Evolutionary conservation across 2,888 invertebrate genomes (phyloP).

Genomic region (Melinaea marsaeus): DNA sequence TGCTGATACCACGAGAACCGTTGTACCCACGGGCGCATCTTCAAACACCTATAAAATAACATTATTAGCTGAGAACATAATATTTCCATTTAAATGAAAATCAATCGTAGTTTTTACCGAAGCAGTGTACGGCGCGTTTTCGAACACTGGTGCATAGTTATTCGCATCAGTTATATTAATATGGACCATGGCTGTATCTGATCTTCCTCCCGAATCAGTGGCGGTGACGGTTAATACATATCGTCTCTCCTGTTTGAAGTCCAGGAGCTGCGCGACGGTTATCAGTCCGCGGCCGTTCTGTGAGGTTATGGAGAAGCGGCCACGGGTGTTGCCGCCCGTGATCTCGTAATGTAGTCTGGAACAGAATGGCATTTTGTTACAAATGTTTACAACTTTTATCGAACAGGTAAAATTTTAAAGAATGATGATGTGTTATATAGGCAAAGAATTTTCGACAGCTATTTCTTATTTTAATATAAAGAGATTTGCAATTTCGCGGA

Average conservation of each 20-base stretch:
- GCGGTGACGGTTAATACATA: conserved; percentile 93
- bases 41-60: conserved; percentile 84
- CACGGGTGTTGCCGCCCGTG: conserved; percentile 89
- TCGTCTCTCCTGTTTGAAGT: conserved; percentile 93
- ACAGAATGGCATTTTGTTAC: neutral
- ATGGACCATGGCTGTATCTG: conserved; percentile 92
- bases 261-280: conserved; percentile 92
- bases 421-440: too few relatives aligned
- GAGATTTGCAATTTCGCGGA: too few relatives aligned
- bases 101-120: conserved; percentile 68
- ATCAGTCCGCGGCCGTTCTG: conserved; percentile 92
- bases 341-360: conserved; percentile 88
- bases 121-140: conserved; percentile 94
- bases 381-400: too few relatives aligned
- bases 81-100: too few relatives aligned
- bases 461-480: too few relatives aligned
- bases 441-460: too few relatives aligned
- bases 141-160: conserved; percentile 94
- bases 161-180: conserved; percentile 97
- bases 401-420: too few relatives aligned
- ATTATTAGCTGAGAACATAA: conserved; percentile 14
- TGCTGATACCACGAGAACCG: conserved; percentile 94
- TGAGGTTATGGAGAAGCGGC: conserved; percentile 92
- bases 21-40: conserved; percentile 93
- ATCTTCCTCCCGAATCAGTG: conserved; percentile 91